A percentile compares a stretch with the other conserved stretches of the same genome.
Conservation (phyloP, 2,797 vertebrate species). For the Caiman crocodilus region DNA sequence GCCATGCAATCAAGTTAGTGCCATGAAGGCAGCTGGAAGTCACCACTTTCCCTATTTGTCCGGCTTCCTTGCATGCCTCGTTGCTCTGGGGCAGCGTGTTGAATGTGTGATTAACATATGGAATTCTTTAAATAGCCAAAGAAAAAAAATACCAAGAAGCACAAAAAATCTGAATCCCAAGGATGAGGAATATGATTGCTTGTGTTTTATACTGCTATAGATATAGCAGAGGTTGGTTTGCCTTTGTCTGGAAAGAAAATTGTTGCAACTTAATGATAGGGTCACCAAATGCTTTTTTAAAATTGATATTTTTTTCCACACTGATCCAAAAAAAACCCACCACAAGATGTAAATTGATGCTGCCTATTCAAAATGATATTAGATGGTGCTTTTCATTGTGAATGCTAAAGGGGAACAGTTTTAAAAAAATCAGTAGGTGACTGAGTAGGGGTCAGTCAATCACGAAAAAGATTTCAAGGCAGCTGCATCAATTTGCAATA, state of each 20-base stretch:
- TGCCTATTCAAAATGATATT: neutral
- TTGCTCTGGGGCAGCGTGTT: fast-evolving
- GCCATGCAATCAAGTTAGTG: no score
- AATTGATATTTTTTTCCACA: neutral
- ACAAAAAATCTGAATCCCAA: neutral
- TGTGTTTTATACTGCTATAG: neutral
- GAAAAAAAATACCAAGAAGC: neutral
- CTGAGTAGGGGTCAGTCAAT: neutral
- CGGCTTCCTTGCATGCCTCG: neutral
- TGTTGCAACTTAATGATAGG: fast-evolving
- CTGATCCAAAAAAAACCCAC: neutral
- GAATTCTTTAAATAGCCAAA: neutral
- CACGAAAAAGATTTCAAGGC: neutral
- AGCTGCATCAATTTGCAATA: neutral
- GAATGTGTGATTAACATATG: neutral
- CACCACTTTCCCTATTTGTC: no score
- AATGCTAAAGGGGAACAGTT: neutral
- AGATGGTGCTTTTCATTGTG: neutral
- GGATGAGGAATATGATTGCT: neutral
- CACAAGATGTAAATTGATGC: neutral
- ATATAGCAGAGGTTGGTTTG: neutral
- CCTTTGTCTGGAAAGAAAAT: neutral
- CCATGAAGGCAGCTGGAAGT: no score
- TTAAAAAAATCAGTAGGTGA: neutral
- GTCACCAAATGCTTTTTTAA: neutral